These are phyloP conservation scores for Carcina quercana DNA, from an alignment of 2,888 invertebrate genomes.

Conservation along the genomic window DNA sequence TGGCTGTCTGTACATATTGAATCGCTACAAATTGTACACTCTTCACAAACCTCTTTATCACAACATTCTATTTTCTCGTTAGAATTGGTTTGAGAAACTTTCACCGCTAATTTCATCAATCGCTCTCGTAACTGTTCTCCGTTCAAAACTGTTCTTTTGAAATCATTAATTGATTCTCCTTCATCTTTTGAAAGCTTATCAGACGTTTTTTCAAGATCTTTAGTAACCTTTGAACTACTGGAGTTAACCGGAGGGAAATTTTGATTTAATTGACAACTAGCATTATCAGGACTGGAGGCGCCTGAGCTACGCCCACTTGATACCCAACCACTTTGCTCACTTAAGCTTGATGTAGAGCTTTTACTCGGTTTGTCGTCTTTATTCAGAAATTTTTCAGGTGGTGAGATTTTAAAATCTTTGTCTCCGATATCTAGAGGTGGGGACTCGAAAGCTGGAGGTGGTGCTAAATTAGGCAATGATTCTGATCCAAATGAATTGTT, in stretches of 20 bases:
- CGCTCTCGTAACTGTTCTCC: slow-evolving; percentile 80
- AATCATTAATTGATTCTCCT: slow-evolving; percentile 53
- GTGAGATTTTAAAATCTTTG: slow-evolving; percentile 66
- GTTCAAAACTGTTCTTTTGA: slow-evolving; percentile 70
- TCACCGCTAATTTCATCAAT: slow-evolving; percentile 76
- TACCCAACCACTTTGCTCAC: slow-evolving; percentile 92
- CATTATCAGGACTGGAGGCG: slow-evolving; percentile 76
- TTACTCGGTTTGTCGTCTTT: slow-evolving; percentile 55
- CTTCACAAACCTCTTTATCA: slow-evolving; percentile 68
- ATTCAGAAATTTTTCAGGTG: slow-evolving; percentile 64
- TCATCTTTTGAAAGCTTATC: slow-evolving; percentile 35
- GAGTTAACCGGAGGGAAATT: slow-evolving; percentile 51
- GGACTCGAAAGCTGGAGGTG: slow-evolving; percentile 76
- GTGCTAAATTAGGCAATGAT: slow-evolving; percentile 82
- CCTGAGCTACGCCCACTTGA: slow-evolving; percentile 82
- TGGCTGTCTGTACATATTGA: slow-evolving; percentile 69
- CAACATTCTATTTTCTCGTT: slow-evolving; percentile 69
- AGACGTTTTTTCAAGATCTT: slow-evolving; percentile 35
- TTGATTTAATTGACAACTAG: slow-evolving; percentile 68
- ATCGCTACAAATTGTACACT: slow-evolving; percentile 68
- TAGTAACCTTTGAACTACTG: slow-evolving; percentile 34
- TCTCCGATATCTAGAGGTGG: slow-evolving; percentile 67
- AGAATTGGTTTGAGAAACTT: slow-evolving; percentile 56
- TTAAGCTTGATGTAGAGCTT: slow-evolving; percentile 79
- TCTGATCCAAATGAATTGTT: slow-evolving; percentile 76